Percentiles rank a stretch among this genome's conserved stretches.
These are phyloP conservation scores for Meghimatium bilineatum DNA, from an alignment of 2,888 invertebrate genomes.

Conservation along the genomic window DNA sequence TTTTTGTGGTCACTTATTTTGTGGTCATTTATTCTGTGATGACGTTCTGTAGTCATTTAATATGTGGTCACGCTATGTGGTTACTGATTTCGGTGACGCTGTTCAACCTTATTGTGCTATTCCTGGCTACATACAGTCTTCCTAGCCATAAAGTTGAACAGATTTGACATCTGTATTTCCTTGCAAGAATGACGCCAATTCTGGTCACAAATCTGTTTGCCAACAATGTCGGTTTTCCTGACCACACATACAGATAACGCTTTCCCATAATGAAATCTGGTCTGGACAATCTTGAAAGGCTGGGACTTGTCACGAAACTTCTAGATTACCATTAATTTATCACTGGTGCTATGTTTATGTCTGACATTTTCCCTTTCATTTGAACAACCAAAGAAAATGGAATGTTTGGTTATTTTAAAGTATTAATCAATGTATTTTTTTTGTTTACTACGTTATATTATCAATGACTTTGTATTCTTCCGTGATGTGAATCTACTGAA, in stretches of 20 bases:
- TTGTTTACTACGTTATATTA: neutral
- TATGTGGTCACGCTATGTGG: too few species aligned
- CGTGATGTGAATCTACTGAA: too few species aligned
- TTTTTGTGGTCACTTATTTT: too few species aligned
- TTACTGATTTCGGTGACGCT: too few species aligned
- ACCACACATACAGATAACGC: neutral
- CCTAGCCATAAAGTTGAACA: too few species aligned
- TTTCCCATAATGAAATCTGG: neutral
- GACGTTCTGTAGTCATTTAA: too few species aligned
- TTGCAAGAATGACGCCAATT: neutral
- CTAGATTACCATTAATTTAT: neutral
- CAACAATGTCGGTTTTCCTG: neutral
- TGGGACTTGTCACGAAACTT: neutral
- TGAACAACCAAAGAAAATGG: neutral
- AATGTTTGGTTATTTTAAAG: neutral
- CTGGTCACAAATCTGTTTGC: neutral
- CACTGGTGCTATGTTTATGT: neutral
- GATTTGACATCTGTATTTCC: too few species aligned
- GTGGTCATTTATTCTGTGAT: too few species aligned
- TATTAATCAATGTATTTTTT: neutral
- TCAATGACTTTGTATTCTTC: too few species aligned
- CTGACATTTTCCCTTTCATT: neutral
- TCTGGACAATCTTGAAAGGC: neutral
- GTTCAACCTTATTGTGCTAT: too few species aligned
- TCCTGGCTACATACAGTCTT: too few species aligned